Evolutionary conservation across 2,888 invertebrate species (phyloP).

Genomic region (Trachelus iudaicus): DNA sequence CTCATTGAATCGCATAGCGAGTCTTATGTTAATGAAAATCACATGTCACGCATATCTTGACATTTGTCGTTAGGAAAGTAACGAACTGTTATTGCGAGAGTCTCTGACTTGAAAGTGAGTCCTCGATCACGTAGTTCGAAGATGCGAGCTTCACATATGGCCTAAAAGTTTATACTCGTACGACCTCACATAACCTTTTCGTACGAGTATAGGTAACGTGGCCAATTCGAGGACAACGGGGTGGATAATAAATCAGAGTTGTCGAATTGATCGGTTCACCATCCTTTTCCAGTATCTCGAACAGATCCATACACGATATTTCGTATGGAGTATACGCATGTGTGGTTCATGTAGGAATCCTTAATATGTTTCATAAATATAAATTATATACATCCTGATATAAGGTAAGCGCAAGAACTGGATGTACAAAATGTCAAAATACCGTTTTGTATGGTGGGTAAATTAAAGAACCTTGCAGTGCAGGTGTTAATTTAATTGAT

Average conservation of each 20-base stretch:
- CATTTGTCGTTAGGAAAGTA: conserved; percentile 18
- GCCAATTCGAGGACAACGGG: neutral
- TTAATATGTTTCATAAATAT: neutral
- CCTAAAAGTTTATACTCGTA: conserved; percentile 1
- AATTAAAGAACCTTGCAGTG: neutral
- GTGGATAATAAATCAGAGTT: neutral
- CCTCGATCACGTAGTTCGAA: conserved; percentile 52
- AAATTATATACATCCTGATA: neutral
- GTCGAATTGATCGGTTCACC: neutral
- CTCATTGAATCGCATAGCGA: neutral
- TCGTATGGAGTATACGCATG: neutral
- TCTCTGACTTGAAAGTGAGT: conserved; percentile 49
- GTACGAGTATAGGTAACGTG: neutral
- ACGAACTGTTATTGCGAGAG: neutral
- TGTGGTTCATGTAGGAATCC: neutral
- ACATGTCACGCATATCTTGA: conserved; percentile 29
- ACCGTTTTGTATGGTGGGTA: neutral
- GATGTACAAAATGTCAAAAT: neutral
- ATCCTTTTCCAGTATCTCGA: neutral
- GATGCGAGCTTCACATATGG: conserved; percentile 7
- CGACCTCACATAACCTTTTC: neutral
- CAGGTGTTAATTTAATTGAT: neutral
- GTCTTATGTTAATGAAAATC: conserved; percentile 30
- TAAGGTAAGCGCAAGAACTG: neutral
- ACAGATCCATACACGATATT: neutral